Evolutionary conservation across 2,113 vertebrate species (phyloP), one percentile per base, ranked within the genome.

Genomic region (Alethe castanea): DNA sequence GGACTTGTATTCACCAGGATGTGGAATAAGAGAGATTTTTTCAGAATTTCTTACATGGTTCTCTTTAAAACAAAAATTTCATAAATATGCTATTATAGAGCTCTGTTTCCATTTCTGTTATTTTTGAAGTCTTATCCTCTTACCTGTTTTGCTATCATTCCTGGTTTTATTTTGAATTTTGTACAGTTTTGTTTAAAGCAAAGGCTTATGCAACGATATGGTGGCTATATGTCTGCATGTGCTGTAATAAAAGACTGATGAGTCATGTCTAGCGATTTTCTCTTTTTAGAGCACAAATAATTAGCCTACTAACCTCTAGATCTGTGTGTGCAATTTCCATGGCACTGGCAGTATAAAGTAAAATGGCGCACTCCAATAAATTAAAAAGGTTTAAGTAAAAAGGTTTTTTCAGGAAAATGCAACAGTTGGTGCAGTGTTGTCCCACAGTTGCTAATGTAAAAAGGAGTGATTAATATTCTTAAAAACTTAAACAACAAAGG

Each of bases 391-490:
- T 76, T 50, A 35, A 36, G 3, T 9, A 71, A 33, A 5, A 60
- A 6, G 1, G 0, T 28, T 76, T 50, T 35, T 70, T 61, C 42
- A 66, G 33, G 25, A 90, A 92, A 88, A 59, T n/a, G 18, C 22
- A 66, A 9, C 11, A 18, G 3, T 33, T 48, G 52, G 14, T 38
- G 3, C 1, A 0, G 31, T 45, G 6, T 16, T 8, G 2, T 38
- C 87, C 8, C 24, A 64, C 4, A 12, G 12, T 10, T 74, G 13
- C 2, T 59, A 53, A 48, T 23, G 8, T 60, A 90, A 86, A 90
- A 14, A 48, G 8, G 3, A 73, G 7, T 26, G 5, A 62, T 54
- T 35, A 36, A 19, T 80, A 47, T 81, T 66, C 47, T 82, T 47
- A 25, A 59, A 17, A 20, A 2, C 16, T 89, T 47, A 54, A 61